These are phyloP conservation scores for Drosophila testacea DNA, from an alignment of 2,888 invertebrate species.

Conservation along the genomic window DNA sequence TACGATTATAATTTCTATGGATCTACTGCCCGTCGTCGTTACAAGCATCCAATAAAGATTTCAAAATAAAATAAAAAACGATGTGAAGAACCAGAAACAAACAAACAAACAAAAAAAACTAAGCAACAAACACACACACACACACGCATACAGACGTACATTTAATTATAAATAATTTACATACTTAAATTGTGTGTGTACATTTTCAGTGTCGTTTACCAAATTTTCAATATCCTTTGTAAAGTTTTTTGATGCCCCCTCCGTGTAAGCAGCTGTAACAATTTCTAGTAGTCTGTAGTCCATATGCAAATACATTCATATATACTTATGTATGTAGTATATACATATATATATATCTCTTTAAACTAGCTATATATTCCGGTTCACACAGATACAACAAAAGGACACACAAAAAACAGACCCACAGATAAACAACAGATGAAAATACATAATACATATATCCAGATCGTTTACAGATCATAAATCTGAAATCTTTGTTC, in stretches of 20 bases:
- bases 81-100: slow-evolving; percentile 34
- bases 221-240: slow-evolving; percentile 44
- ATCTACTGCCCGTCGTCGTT: slow-evolving; percentile 84
- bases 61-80: slow-evolving; percentile 67
- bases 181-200: slow-evolving; percentile 51
- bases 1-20: slow-evolving; percentile 84
- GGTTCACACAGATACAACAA: slow-evolving; percentile 53
- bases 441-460: slow-evolving; percentile 19
- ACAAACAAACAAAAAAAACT: slow-evolving; percentile 13
- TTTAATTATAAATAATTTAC: slow-evolving; percentile 37
- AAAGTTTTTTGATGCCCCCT: slow-evolving; percentile 51
- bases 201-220: slow-evolving; percentile 57
- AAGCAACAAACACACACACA: slow-evolving; percentile 35
- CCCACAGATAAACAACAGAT: slow-evolving; percentile 8
- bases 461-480: slow-evolving; percentile 28
- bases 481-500: slow-evolving; percentile 74
- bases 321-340: slow-evolving; percentile 63
- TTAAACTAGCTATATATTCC: slow-evolving; percentile 77
- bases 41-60: slow-evolving; percentile 83
- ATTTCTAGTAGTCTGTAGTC: slow-evolving; percentile 68
- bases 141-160: slow-evolving; percentile 20
- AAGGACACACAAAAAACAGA: slow-evolving; percentile 27
- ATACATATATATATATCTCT: slow-evolving; percentile 60
- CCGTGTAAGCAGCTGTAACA: slow-evolving; percentile 59
- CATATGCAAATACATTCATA: slow-evolving; percentile 75